phyloP scores from a whole-genome alignment of 1,140 invertebrate genomes.

The Drosophila seguyi region DNA sequence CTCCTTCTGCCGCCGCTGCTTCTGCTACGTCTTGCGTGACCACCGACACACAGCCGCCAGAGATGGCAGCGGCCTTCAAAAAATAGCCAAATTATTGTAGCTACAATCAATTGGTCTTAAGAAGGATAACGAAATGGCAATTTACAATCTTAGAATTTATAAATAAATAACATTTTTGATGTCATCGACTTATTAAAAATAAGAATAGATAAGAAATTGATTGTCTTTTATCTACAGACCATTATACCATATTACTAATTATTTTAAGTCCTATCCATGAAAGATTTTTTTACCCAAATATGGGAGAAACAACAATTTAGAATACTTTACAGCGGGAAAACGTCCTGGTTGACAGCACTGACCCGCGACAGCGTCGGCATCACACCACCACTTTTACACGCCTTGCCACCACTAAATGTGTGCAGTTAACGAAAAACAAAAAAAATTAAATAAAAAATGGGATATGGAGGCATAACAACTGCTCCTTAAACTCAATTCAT shows the following conservation, averaged over 20 bases:
- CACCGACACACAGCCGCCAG: constrained; percentile 19
- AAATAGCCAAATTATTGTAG: neutral
- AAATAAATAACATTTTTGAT: neutral
- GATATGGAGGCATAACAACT: constrained; percentile 43
- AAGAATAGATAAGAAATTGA: neutral
- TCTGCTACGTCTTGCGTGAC: constrained; percentile 76
- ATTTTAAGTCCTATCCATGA: neutral
- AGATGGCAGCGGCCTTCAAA: constrained; percentile 5
- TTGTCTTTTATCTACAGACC: no score
- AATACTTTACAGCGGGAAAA: neutral
- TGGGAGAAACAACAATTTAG: neutral
- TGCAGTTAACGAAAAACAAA: constrained; percentile 48
- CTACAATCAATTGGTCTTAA: neutral
- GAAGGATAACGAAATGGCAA: neutral
- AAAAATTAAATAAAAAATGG: constrained; percentile 45
- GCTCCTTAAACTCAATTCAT: constrained; percentile 56
- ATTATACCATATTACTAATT: neutral
- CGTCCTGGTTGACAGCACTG: neutral
- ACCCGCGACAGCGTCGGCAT: constrained; percentile 6
- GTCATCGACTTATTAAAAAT: no score
- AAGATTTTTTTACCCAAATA: neutral
- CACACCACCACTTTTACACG: constrained; percentile 60
- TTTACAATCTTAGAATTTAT: no score
- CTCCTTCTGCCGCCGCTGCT: constrained; percentile 45
- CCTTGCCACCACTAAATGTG: constrained; percentile 75